Base-by-base conservation (phyloP, 1,140 invertebrate species). In the Ostrea edulis region DNA sequence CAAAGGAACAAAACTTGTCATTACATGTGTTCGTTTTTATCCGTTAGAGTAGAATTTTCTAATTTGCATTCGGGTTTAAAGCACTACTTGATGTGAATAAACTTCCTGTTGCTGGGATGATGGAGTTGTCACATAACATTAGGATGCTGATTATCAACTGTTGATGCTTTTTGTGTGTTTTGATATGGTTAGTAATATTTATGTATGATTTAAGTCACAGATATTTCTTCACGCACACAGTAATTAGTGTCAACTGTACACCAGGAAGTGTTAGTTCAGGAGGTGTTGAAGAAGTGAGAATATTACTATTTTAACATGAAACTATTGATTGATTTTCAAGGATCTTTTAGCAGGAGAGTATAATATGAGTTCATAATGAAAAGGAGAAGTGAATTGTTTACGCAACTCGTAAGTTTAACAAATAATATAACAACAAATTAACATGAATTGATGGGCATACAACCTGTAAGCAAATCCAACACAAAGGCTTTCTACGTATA, bases 91-190 rank as follows among this genome's bases (percentile, higher is more conserved):
- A 71, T 71, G 22, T 35, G 35, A 44, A 71, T 25, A 71, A 71
- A 71, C 68, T 71, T 71, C 68, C 68, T 71, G 68, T 71, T 71
- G 68, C 68, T 29, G 68, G 35, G 35, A 44, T 71, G 68, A 71
- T 71, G 68, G 22, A 71, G 68, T 29, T 71, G n/a, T 71, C 68
- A 71, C 68, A 71, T 71, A 71, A 71, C 68, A 71, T 71, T 71
- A 71, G 12, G 22, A 71, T 58, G 55, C 55, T 58, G 55, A 58
- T 25, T 71, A 71, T 71, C 68, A 71, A 29, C 68, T 71, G 68
- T 71, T 71, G 68, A 71, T 71, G 68, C 22, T 25, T 25, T 35
- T 2, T 29, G 29, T 22, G 29, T 12, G 68, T 3, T 25, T 35
- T 12, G 25, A 11, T 71, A 71, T 71, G 68, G 68, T 71, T 35